A percentile compares a stretch with the other conserved stretches of the same genome.
phyloP scores from a whole-genome alignment of 2,113 vertebrate genomes.

The Pipa parva region DNA sequence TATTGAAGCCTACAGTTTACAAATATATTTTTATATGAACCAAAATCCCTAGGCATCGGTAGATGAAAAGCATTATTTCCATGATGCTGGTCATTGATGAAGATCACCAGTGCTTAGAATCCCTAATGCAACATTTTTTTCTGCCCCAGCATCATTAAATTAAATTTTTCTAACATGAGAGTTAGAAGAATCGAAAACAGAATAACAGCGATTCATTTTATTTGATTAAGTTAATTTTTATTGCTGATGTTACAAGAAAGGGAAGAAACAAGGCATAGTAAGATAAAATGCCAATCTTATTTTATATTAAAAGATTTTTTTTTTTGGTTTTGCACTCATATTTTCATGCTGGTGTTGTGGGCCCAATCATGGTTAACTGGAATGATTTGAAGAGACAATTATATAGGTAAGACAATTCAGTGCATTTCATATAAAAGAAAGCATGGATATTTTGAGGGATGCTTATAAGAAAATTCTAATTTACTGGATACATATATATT shows the following conservation, averaged over 20 bases:
- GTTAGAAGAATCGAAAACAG: not conserved
- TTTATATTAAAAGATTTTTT: not conserved
- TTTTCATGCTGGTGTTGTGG: not conserved
- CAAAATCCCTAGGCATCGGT: too few species aligned
- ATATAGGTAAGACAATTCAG: not conserved
- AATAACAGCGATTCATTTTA: not conserved
- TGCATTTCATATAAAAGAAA: not conserved
- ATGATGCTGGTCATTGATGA: too few species aligned
- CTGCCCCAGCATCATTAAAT: too few species aligned
- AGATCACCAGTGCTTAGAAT: too few species aligned
- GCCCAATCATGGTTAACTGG: not conserved
- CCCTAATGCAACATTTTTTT: too few species aligned
- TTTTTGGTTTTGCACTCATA: not conserved
- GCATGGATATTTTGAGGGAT: too few species aligned
- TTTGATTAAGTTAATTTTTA: not conserved
- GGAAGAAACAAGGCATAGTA: not conserved
- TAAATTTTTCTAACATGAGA: too few species aligned
- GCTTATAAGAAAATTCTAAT: too few species aligned
- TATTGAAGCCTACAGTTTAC: too few species aligned
- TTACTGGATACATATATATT: too few species aligned
- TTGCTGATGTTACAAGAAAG: conserved; percentile 1
- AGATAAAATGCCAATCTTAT: not conserved
- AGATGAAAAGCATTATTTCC: too few species aligned
- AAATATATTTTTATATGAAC: too few species aligned
- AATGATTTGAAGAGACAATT: not conserved